Percentiles rank a stretch among this genome's conserved stretches.
Conservation (phyloP, 2,797 vertebrate genomes). For the Cossypha niveicapilla region DNA sequence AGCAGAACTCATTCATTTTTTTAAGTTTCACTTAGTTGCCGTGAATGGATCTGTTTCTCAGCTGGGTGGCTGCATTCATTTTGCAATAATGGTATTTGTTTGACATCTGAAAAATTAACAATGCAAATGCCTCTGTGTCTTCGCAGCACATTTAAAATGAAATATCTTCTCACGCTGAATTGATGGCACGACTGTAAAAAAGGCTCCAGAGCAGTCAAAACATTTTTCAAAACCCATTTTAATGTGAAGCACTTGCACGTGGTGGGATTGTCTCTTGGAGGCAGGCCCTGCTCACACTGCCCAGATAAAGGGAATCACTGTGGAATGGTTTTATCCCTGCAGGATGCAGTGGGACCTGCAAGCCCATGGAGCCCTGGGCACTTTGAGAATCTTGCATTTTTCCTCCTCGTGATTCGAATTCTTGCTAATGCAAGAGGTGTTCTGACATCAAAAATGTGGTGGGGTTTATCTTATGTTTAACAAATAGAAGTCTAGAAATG, state of each 20-base stretch:
- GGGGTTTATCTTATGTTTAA: not conserved
- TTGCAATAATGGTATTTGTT: slow-evolving; percentile 64
- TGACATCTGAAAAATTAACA: slow-evolving; percentile 68
- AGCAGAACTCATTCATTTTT: slow-evolving; percentile 59
- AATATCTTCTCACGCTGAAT: slow-evolving; percentile 27
- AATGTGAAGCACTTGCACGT: not conserved
- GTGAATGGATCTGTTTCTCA: slow-evolving; percentile 62
- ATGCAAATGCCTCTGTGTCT: slow-evolving; percentile 56
- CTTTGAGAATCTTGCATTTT: not conserved
- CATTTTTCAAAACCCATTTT: slow-evolving; percentile 1
- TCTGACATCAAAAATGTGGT: not conserved
- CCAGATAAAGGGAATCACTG: accelerated
- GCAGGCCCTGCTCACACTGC: accelerated
- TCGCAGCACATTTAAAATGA: not conserved
- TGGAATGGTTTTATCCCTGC: not conserved
- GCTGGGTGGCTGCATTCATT: slow-evolving; percentile 64
- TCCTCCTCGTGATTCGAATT: not conserved
- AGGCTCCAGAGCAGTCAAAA: not conserved
- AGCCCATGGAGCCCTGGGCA: not conserved
- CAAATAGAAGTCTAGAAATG: not conserved
- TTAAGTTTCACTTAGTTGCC: slow-evolving; percentile 36
- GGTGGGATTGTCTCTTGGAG: not conserved
- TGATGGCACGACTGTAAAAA: not conserved
- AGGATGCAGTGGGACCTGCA: not conserved
- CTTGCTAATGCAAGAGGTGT: not conserved